Evolutionary conservation across 2,888 invertebrate genomes (phyloP).

Genomic region (Polymixis lichenea): DNA sequence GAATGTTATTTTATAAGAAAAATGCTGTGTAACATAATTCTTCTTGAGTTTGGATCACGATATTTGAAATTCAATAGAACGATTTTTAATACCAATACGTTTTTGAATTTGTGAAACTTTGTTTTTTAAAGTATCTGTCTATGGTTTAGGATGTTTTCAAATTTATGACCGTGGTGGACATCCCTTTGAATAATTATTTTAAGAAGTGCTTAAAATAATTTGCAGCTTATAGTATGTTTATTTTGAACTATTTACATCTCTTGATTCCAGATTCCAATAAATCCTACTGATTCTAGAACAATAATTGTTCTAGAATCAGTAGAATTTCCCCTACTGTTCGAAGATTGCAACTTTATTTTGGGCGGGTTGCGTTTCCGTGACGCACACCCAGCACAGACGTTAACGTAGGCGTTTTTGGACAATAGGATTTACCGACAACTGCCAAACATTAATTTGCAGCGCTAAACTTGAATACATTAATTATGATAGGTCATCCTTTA

Average conservation of each 20-base stretch:
- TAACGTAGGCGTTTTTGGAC: conserved; percentile 27
- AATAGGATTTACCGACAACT: conserved; percentile 4
- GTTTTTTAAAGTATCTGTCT: too few species aligned
- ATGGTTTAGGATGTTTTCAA: too few species aligned
- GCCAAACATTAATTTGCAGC: conserved; percentile 14
- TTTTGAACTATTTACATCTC: neutral
- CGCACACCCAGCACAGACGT: conserved; percentile 10
- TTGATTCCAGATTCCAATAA: neutral
- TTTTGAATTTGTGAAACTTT: neutral
- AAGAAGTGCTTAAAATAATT: neutral
- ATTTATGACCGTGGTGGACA: neutral
- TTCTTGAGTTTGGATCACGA: neutral
- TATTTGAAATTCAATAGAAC: neutral
- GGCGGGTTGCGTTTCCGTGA: conserved; percentile 15
- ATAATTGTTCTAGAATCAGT: too few species aligned
- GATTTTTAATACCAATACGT: neutral
- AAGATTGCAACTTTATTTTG: neutral
- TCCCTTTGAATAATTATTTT: neutral
- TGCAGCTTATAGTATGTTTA: neutral
- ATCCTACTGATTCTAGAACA: neutral
- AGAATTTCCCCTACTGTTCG: neutral
- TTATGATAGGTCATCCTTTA: neutral
- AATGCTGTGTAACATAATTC: neutral
- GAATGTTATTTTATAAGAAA: neutral
- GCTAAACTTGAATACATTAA: neutral